phyloP scores from a whole-genome alignment of 2,797 vertebrate species.

The Catharus ustulatus region DNA sequence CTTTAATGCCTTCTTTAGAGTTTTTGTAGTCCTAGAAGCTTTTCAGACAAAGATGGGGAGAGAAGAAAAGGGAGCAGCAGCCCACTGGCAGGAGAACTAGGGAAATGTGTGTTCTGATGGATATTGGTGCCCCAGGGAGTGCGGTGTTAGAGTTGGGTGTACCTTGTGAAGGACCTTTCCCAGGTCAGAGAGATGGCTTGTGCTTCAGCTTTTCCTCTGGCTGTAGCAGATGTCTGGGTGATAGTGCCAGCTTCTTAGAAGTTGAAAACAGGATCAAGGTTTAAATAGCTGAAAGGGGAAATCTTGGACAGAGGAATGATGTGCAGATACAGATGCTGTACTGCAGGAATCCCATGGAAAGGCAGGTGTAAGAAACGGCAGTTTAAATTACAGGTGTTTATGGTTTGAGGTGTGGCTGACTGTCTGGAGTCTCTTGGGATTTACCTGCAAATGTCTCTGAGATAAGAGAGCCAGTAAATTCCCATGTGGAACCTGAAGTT shows the following conservation, averaged over 20 bases:
- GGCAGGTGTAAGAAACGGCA: background rate
- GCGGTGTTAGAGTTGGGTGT: accelerated
- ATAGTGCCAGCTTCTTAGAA: background rate
- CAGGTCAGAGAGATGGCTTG: background rate
- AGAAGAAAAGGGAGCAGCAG: background rate
- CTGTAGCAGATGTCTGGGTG: background rate
- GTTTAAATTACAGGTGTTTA: background rate
- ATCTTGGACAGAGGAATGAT: background rate
- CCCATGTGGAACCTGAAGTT: background rate
- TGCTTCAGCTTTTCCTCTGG: background rate
- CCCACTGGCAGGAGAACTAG: background rate
- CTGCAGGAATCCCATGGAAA: background rate
- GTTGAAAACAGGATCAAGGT: background rate
- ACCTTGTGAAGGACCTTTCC: background rate
- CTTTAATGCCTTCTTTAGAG: background rate
- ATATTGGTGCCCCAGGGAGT: background rate
- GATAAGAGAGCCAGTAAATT: background rate
- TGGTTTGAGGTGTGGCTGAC: background rate
- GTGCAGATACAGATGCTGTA: background rate
- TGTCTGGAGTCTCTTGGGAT: background rate
- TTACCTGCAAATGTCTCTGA: background rate
- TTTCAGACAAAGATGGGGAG: background rate
- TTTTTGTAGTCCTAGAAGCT: background rate
- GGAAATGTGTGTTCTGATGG: background rate
- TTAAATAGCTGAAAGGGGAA: background rate